Conservation (phyloP, 2,797 vertebrate genomes). For the Rhinichthys osculus region DNA sequence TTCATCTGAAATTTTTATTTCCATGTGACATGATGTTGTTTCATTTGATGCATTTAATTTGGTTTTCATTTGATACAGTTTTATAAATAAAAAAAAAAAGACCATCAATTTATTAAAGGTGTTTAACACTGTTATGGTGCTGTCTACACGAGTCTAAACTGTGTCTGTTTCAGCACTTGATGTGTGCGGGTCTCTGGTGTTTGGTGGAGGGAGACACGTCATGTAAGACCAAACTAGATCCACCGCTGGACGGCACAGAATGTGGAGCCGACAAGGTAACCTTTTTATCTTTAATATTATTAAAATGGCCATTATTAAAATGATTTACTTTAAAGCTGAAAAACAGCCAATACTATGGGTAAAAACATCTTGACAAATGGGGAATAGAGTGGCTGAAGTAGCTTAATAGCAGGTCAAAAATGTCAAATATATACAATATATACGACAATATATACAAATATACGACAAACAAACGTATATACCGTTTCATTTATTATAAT, state of each 20-base stretch:
- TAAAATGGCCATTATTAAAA: neutral
- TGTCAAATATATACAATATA: neutral
- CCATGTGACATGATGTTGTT: neutral
- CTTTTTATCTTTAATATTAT: neutral
- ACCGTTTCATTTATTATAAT: neutral
- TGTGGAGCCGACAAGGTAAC: slow-evolving; percentile 94
- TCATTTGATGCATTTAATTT: neutral
- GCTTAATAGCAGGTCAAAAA: neutral
- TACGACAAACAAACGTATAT: neutral
- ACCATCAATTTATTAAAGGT: neutral
- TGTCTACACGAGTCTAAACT: neutral
- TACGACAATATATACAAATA: neutral
- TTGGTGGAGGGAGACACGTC: slow-evolving; percentile 91
- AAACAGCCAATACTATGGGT: neutral
- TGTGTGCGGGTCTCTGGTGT: slow-evolving; percentile 98
- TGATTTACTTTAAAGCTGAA: neutral
- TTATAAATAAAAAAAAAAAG: neutral
- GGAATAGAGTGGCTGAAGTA: neutral
- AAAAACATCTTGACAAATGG: neutral
- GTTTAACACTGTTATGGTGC: neutral
- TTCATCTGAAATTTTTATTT: neutral
- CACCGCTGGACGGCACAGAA: slow-evolving; percentile 94
- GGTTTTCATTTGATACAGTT: neutral
- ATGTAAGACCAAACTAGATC: slow-evolving; percentile 97
- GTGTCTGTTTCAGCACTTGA: slow-evolving; percentile 87